Evolutionary conservation across 2,797 vertebrate genomes (phyloP), one percentile per base, ranked within the genome.

Genomic region (Halcyon smyrnensis): DNA sequence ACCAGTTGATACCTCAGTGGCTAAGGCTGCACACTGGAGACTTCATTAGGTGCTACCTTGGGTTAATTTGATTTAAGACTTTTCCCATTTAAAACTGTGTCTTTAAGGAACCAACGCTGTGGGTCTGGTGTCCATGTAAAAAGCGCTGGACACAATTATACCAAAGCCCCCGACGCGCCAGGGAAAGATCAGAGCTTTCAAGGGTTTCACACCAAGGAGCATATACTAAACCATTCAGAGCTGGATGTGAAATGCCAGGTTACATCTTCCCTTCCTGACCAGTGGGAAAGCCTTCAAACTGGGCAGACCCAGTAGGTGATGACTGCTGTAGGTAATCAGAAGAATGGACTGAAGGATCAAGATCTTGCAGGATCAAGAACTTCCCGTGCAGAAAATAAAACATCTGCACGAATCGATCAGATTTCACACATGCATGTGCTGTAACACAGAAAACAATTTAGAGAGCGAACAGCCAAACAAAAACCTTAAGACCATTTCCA

Each of bases 21-120:
- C 95, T 74, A 87, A 89, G 91, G 67, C 75, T 78, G 71, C 68
- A 45, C 60, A 79, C 60, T 79, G 89, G 87, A 89, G 84, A 77
- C 64, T 92, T n/a, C 32, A 95, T 94, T 88, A 94, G 89, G 90
- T 84, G 83, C 78, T 93, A 69, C 85, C 87, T 88, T 53, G 64
- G 95, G 84, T 95, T 97, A 89, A 97, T 96, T 93, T 96, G 87
- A 94, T 79, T 90, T 71, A 68, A 95, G 92, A 90, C 78, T 93
- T 84, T 24, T 73, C 62, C 37, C 28, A 53, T 74, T 69, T 80
- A 45, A 75, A 91, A 84, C 59, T 41, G 50, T 19, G 30, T 85
- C 76, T 82, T 86, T 84, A 96, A 95, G 91, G 95, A 96, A 25
- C 5, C 39, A 14, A 0, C 0, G 4, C 3, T 79, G 59, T 78